Evolutionary conservation across 2,797 vertebrate genomes (phyloP), one percentile per base, ranked within the genome.

Genomic region (Pyrocephalus nanus): DNA sequence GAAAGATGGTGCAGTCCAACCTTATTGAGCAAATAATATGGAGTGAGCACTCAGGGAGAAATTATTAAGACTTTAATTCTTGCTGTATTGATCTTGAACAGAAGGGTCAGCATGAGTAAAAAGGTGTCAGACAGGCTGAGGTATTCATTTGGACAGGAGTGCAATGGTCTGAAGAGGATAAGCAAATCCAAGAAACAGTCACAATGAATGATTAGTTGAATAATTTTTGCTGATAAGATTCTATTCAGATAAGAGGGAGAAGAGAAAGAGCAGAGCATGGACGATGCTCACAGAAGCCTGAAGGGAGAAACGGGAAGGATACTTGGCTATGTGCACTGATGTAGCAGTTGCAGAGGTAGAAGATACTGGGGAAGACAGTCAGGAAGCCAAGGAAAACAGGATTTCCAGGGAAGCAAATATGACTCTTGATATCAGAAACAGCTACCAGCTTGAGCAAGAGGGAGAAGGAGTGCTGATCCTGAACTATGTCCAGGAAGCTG

Each of bases 61-160:
- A 91, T 95, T 94, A 94, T 93, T 90, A 91, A 91, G 92, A 88
- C 75, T 92, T 95, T 90, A 96, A 90, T 95, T 93, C 86, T 93
- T 95, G 82, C 62, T 4, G 12, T 93, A 95, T 95, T 95, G 90
- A 92, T 95, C 60, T 88, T 65, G 50, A 94, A 65, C 82, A 90
- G 95, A 83, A 90, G 82, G 90, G 62, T 94, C 82, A 69, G 70
- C 58, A 48, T 70, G 47, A 77, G 45, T 88, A 81, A 91, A 78
- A 76, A 92, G 69, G 90, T 92, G 75, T 86, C 82, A 84, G 82
- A 72, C 72, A 83, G 73, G 82, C 54, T 91, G 85, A 90, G 43
- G 51, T 92, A 67, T 71, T 96, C 54, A 43, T 86, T 96, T 90
- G 76, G 79, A 72, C 50, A 80, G 58, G n/a, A 90, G 65, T 80